These are phyloP conservation scores for Sitta carolinensis DNA, from an alignment of 2,797 vertebrate species.

Conservation along the genomic window DNA sequence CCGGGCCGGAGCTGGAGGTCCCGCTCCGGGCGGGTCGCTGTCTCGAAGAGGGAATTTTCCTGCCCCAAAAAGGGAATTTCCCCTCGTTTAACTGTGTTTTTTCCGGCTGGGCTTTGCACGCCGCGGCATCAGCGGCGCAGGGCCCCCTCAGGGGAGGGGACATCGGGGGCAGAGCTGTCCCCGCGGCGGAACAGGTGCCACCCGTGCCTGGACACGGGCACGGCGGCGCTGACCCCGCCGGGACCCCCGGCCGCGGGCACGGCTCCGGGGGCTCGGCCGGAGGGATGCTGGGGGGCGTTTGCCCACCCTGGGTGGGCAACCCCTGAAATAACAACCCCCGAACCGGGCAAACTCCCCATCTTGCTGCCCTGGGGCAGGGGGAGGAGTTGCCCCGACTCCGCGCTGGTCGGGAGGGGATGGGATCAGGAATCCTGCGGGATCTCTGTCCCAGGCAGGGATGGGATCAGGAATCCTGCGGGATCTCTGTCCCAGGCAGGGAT, in stretches of 20 bases:
- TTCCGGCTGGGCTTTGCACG: accelerated
- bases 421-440: too few species aligned
- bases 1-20: background rate
- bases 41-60: background rate
- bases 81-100: accelerated
- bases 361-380: background rate
- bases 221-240: accelerated
- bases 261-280: accelerated
- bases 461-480: too few species aligned
- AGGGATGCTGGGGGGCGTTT: background rate
- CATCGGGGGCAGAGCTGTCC: background rate
- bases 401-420: accelerated
- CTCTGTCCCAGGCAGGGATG: too few species aligned
- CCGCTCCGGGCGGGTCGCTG: accelerated
- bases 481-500: too few species aligned
- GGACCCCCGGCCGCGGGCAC: accelerated
- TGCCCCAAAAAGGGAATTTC: background rate
- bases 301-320: background rate
- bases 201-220: background rate
- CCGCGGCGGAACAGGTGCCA: background rate
- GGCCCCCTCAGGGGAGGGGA: background rate
- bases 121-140: too few species aligned
- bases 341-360: background rate
- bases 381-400: accelerated
- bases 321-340: background rate